Evolutionary conservation across 2,113 vertebrate genomes (phyloP).

Genomic region (Columba livia): DNA sequence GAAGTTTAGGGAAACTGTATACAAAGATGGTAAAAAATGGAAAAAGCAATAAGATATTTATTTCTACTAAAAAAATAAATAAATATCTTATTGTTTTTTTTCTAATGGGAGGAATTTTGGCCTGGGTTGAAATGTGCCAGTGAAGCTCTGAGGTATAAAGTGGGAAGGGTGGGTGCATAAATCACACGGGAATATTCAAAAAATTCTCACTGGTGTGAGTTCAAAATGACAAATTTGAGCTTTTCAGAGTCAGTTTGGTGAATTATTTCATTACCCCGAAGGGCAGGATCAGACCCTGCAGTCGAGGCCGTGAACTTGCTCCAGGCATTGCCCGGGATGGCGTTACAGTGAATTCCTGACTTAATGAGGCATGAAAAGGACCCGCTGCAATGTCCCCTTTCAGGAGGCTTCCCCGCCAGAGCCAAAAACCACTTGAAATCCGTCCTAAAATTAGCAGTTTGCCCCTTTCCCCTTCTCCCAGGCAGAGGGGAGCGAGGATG

Average conservation of each 20-base stretch:
- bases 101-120: neutral
- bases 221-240: neutral
- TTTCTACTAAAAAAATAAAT: neutral
- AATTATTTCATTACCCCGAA: neutral
- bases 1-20: neutral
- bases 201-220: neutral
- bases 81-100: neutral
- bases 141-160: neutral
- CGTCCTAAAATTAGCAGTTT: neutral
- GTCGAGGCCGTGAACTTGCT: slow-evolving; percentile 53
- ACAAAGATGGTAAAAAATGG: neutral
- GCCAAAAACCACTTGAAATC: neutral
- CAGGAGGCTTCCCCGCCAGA: neutral
- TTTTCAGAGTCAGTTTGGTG: neutral
- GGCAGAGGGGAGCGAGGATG: neutral
- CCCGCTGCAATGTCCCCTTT: neutral
- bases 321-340: slow-evolving; percentile 1
- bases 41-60: neutral
- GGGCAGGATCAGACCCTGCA: neutral
- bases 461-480: neutral
- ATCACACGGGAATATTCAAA: neutral
- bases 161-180: neutral
- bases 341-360: slow-evolving; percentile 22
- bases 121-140: neutral
- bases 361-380: slow-evolving; percentile 50